phyloP scores from a whole-genome alignment of 2,113 vertebrate species.

The Solenodon paradoxus region DNA sequence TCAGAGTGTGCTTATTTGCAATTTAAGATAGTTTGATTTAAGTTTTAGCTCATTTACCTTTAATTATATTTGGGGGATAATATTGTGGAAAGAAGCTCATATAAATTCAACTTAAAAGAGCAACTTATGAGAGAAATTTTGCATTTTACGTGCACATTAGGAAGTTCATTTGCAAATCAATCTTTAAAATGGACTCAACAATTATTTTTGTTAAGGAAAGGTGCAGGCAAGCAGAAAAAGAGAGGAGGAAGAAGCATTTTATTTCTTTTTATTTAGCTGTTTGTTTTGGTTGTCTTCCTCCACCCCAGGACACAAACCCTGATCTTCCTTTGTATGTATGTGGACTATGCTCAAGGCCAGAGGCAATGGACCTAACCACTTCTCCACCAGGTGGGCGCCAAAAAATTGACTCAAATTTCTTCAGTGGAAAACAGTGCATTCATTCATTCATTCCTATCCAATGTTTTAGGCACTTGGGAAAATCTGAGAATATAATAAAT shows the following conservation, averaged over 20 bases:
- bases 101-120: neutral
- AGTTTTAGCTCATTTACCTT: slow-evolving; percentile 24
- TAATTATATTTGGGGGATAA: neutral
- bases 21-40: slow-evolving; percentile 39
- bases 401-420: neutral
- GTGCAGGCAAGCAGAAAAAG: no score
- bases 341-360: no score
- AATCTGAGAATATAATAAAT: slow-evolving; percentile 26
- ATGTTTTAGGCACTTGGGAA: neutral
- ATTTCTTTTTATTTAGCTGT: no score
- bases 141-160: neutral
- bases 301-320: no score
- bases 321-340: no score
- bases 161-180: neutral
- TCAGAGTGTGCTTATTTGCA: neutral
- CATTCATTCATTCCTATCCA: neutral
- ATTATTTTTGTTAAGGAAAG: no score
- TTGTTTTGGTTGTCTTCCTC: no score
- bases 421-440: neutral
- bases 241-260: no score
- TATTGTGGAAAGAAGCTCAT: neutral
- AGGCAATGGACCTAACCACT: no score
- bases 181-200: slow-evolving; percentile 12
- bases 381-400: no score
- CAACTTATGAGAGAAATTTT: neutral